These are phyloP conservation scores for Camarhynchus parvulus DNA, from an alignment of 2,113 vertebrate genomes.

Conservation along the genomic window DNA sequence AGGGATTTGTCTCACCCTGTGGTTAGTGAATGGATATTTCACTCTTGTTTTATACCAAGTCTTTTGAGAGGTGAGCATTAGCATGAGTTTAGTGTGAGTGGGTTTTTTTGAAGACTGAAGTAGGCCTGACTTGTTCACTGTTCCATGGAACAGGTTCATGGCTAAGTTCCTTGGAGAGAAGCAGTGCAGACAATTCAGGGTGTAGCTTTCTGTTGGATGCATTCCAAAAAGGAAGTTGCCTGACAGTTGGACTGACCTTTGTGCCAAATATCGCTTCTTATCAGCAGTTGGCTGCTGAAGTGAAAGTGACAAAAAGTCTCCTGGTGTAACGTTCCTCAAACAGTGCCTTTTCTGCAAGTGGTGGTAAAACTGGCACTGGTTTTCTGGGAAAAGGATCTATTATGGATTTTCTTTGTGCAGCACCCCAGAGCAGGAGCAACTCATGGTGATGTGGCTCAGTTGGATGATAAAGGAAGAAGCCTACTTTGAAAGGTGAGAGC, in stretches of 20 bases:
- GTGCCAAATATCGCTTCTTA: neutral
- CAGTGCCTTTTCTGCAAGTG: neutral
- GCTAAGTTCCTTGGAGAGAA: neutral
- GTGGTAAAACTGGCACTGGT: neutral
- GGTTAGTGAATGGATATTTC: neutral
- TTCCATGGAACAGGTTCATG: neutral
- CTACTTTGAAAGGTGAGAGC: conserved; percentile 94
- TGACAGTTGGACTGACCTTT: neutral
- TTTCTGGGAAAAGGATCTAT: neutral
- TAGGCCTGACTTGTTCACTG: neutral
- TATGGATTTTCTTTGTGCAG: conserved; percentile 70
- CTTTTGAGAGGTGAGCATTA: neutral
- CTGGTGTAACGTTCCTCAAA: neutral
- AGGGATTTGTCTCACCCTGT: neutral
- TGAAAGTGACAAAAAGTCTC: neutral
- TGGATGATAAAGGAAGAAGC: conserved; percentile 99
- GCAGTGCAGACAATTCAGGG: neutral
- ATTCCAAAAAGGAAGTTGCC: neutral
- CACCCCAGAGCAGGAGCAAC: conserved; percentile 94
- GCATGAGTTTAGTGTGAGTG: neutral
- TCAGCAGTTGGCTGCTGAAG: neutral
- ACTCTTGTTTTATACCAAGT: neutral
- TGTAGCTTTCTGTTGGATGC: neutral
- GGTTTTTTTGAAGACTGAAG: neutral
- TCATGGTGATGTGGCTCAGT: conserved; percentile 98